Conservation (phyloP, 2,113 vertebrate genomes). For the Mola mola region DNA sequence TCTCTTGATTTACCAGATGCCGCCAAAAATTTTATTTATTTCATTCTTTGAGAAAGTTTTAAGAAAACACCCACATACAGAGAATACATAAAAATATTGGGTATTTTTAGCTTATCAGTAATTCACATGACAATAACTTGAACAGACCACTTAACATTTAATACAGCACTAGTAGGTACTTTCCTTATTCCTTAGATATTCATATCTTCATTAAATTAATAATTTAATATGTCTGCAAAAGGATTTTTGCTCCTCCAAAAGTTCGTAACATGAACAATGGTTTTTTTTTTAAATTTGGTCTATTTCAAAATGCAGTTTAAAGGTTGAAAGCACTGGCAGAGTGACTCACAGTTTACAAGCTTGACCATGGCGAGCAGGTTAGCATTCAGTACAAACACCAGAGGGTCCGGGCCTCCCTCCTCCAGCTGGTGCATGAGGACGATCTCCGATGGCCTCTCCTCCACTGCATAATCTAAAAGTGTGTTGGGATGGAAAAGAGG, state of each 20-base stretch:
- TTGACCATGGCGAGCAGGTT: conserved; percentile 99
- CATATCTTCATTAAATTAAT: conserved; percentile 10
- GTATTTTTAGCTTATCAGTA: neutral
- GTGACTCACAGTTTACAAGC: conserved; percentile 97
- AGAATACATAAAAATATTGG: too few species aligned
- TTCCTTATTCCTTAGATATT: conserved; percentile 10
- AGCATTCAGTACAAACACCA: conserved; percentile 98
- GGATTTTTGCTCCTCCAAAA: neutral
- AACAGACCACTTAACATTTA: conserved; percentile 5
- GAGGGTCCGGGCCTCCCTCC: conserved; percentile 92
- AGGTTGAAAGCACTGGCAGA: neutral
- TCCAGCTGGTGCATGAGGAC: conserved; percentile 97
- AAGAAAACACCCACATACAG: too few species aligned
- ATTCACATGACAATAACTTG: conserved; percentile 11
- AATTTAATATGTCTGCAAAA: too few species aligned
- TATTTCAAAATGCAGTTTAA: neutral
- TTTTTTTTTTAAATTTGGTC: neutral
- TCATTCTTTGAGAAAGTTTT: too few species aligned
- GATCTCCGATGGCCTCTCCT: conserved; percentile 94
- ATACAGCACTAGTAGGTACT: conserved; percentile 7
- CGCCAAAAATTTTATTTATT: too few species aligned
- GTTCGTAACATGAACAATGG: neutral
- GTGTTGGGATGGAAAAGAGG: neutral
- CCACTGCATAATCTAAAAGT: conserved; percentile 92
- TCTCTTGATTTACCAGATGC: too few species aligned